phyloP scores from a whole-genome alignment of 2,797 vertebrate genomes.

The Lophius americanus region DNA sequence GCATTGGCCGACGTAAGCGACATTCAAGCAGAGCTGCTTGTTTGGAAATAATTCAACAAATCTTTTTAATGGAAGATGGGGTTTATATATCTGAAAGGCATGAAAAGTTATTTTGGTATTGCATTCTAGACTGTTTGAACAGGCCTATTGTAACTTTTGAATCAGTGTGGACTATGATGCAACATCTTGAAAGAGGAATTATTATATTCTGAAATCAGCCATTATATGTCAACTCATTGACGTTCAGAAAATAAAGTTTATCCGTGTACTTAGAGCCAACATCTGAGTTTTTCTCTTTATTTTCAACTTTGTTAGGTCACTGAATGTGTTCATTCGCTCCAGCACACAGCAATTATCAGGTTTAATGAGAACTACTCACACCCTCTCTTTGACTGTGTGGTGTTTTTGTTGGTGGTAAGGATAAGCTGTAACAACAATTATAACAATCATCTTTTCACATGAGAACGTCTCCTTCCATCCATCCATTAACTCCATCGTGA shows the following conservation, averaged over 20 bases:
- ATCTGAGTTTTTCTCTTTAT: too few species aligned
- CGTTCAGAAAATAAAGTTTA: neutral
- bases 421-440: too few species aligned
- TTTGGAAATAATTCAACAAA: too few species aligned
- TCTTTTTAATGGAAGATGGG: too few species aligned
- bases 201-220: neutral
- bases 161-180: neutral
- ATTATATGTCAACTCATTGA: too few species aligned
- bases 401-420: constrained; percentile 40
- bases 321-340: constrained; percentile 14
- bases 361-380: constrained; percentile 49
- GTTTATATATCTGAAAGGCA: neutral
- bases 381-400: constrained; percentile 46
- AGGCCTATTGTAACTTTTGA: too few species aligned
- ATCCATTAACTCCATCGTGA: too few species aligned
- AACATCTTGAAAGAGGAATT: neutral
- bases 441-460: constrained; percentile 4
- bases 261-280: neutral
- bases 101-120: neutral
- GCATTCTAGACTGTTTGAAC: too few species aligned
- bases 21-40: too few species aligned
- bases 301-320: constrained; percentile 7
- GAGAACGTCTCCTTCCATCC: neutral
- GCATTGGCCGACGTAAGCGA: too few species aligned
- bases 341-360: constrained; percentile 48